Base-by-base conservation (phyloP, 2,888 invertebrate genomes). In the Theretra japonica region DNA sequence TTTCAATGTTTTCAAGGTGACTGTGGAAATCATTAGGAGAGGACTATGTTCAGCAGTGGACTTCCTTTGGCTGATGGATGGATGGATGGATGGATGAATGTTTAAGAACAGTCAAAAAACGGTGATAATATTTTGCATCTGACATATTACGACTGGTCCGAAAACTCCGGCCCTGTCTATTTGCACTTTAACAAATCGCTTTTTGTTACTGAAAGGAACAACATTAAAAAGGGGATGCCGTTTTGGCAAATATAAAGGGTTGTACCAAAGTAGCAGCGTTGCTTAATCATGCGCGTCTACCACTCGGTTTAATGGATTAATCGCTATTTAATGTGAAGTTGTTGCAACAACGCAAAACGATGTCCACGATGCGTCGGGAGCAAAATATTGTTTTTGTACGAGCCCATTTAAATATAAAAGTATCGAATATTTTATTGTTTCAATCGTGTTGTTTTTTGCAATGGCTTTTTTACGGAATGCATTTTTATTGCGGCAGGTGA, bases 111-210 rank as follows among this genome's bases (percentile, higher is more conserved):
- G 28, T 3, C 28, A 28, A 4, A 28, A 28, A 28, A 28, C 28
- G 4, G 4, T 3, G 4, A 28, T 28, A 57, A 57, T 15, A 21
- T 19, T 21, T 7, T 57, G 1, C n/a, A n/a, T 53, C 23, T 19
- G 4, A 23, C 2, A 4, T 50, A 48, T 68, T 19, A 25, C 19
- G 7, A 25, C 6, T 7, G 0, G n/a, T 15, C 15, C 25, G 28
- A 48, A 23, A 53, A 69, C 23, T 69, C 72, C 73, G 76, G 78
- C 77, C 68, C 77, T 70, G 72, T 83, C 78, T 77, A 79, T 80
- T 80, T 80, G 82, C 82, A 83, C 86, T 90, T 86, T 87, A 84
- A 90, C 88, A 91, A 92, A 93, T 93, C 88, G 89, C 82, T 83
- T 85, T 87, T 89, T 88, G 86, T 89, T 89, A 86, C 83, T 82